Percentiles rank a stretch among this genome's conserved stretches.
phyloP scores from a whole-genome alignment of 2,797 vertebrate genomes.

The Pangasius djambal region DNA sequence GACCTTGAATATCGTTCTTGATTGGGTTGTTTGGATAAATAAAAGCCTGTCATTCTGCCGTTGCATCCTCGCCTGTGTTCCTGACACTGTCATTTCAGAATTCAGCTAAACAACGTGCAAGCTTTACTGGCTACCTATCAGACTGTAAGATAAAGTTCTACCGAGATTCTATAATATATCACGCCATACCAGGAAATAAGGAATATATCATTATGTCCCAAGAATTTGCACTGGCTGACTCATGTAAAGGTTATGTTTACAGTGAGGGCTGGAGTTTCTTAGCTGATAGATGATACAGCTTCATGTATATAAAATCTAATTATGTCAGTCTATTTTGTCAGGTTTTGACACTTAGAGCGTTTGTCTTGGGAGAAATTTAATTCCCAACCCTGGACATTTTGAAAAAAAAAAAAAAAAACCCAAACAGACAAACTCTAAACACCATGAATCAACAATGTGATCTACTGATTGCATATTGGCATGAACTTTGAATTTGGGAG shows the following conservation, averaged over 20 bases:
- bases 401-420: no score
- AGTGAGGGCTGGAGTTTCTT: neutral
- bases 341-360: neutral
- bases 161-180: neutral
- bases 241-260: neutral
- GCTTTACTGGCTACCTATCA: neutral
- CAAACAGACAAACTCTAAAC: neutral
- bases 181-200: neutral
- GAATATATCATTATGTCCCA: no score
- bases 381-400: neutral
- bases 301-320: neutral
- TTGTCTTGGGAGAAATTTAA: neutral
- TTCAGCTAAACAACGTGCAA: neutral
- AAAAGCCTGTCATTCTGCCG: no score
- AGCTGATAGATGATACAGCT: neutral
- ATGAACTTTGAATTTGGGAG: neutral
- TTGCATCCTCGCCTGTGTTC: no score
- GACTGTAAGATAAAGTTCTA: neutral
- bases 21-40: no score
- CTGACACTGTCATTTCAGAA: neutral
- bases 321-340: neutral
- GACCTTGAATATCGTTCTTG: no score
- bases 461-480: neutral
- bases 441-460: neutral
- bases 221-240: neutral